Evolutionary conservation across 2,113 vertebrate genomes (phyloP).

Genomic region (Sapajus apella): DNA sequence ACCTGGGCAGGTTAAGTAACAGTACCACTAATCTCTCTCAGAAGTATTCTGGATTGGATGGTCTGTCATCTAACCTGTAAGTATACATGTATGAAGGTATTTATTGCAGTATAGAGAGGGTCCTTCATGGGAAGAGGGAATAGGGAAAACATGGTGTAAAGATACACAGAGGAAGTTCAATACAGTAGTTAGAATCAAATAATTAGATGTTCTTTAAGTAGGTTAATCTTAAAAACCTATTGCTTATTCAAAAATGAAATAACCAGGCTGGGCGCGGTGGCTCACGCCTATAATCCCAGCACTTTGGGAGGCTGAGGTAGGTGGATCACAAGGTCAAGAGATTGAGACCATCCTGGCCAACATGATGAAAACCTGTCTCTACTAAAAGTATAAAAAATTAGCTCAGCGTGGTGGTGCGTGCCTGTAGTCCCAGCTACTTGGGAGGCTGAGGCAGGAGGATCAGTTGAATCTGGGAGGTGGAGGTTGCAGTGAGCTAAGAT

Average conservation of each 20-base stretch:
- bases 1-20: background rate
- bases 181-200: background rate
- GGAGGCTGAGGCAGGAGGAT: too few relatives aligned
- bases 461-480: too few relatives aligned
- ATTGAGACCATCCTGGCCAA: too few relatives aligned
- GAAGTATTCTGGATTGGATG: background rate
- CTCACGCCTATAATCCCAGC: too few relatives aligned
- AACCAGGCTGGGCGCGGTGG: background rate
- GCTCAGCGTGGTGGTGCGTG: too few relatives aligned
- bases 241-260: background rate
- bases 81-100: too few relatives aligned
- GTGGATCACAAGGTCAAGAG: too few relatives aligned
- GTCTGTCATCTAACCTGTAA: background rate
- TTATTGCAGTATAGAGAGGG: background rate
- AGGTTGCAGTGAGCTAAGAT: too few relatives aligned
- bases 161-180: background rate
- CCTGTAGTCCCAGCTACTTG: too few relatives aligned
- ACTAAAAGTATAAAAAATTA: too few relatives aligned
- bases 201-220: background rate
- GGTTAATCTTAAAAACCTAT: background rate
- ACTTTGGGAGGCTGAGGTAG: too few relatives aligned
- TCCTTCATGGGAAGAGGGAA: background rate
- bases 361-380: too few relatives aligned
- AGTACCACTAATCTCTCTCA: background rate
- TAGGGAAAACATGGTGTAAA: background rate